A percentile compares a stretch with the other conserved stretches of the same genome.
These are phyloP conservation scores for Acrossocheilus fasciatus DNA, from an alignment of 2,797 vertebrate genomes.

Conservation along the genomic window DNA sequence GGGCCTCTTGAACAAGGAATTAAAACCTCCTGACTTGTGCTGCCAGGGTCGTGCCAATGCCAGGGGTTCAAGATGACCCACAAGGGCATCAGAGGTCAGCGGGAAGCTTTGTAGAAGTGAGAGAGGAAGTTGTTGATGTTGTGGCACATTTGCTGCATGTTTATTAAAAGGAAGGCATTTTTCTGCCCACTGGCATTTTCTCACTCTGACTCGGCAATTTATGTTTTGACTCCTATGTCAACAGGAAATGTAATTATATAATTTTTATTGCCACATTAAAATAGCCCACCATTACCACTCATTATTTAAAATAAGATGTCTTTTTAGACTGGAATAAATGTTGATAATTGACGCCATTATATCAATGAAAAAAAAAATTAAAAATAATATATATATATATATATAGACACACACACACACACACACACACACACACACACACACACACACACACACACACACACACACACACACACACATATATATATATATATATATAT, in stretches of 20 bases:
- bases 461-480: no score
- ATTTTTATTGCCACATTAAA: background rate
- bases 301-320: background rate
- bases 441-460: no score
- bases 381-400: no score
- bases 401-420: no score
- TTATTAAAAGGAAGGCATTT: conserved; percentile 51
- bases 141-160: conserved; percentile 67
- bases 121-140: conserved; percentile 80
- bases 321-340: background rate
- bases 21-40: conserved; percentile 45
- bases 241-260: background rate
- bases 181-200: conserved; percentile 42
- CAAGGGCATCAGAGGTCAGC: conserved; percentile 45
- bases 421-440: no score
- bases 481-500: no score
- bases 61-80: conserved; percentile 43
- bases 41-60: conserved; percentile 29
- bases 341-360: background rate
- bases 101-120: conserved; percentile 83
- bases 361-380: no score
- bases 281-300: background rate
- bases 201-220: conserved; percentile 37
- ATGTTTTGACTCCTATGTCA: conserved; percentile 10
- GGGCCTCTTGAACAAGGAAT: conserved; percentile 52